A percentile compares a stretch with the other conserved stretches of the same genome.
phyloP scores from a whole-genome alignment of 2,113 vertebrate species.

The Silurus meridionalis region DNA sequence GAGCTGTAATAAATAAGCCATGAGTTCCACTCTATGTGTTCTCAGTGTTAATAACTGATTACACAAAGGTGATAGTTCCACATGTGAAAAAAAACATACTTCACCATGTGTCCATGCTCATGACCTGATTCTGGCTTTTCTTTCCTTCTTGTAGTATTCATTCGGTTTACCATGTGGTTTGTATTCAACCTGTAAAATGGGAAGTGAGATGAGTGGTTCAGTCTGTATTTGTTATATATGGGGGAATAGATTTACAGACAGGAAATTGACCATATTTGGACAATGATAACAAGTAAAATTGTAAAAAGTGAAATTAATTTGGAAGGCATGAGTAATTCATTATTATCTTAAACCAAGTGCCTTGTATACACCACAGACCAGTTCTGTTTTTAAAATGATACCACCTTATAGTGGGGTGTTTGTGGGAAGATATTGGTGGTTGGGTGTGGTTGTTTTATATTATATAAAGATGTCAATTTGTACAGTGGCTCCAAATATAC shows the following conservation, averaged over 20 bases:
- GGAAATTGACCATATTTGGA: slow-evolving; percentile 38
- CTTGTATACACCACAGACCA: too few species aligned
- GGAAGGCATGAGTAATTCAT: too few species aligned
- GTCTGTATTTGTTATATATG: slow-evolving; percentile 9
- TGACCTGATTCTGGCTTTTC: not conserved
- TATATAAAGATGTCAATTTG: too few species aligned
- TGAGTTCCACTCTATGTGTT: not conserved
- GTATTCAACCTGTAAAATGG: not conserved
- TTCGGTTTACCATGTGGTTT: not conserved
- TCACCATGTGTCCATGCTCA: not conserved
- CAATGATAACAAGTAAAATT: too few species aligned
- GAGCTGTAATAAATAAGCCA: not conserved
- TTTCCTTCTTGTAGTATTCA: not conserved
- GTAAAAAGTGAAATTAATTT: too few species aligned
- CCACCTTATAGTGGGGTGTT: too few species aligned
- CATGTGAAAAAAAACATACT: not conserved
- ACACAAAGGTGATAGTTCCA: not conserved
- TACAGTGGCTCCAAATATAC: too few species aligned
- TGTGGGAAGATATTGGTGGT: too few species aligned
- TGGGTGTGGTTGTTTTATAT: too few species aligned
- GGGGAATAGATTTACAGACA: not conserved
- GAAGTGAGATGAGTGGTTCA: slow-evolving; percentile 27
- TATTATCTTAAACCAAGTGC: too few species aligned
- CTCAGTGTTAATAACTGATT: not conserved
- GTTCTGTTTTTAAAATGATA: too few species aligned